Base-by-base conservation (phyloP, 1,140 invertebrate genomes). In the Camponotus vicinus region DNA sequence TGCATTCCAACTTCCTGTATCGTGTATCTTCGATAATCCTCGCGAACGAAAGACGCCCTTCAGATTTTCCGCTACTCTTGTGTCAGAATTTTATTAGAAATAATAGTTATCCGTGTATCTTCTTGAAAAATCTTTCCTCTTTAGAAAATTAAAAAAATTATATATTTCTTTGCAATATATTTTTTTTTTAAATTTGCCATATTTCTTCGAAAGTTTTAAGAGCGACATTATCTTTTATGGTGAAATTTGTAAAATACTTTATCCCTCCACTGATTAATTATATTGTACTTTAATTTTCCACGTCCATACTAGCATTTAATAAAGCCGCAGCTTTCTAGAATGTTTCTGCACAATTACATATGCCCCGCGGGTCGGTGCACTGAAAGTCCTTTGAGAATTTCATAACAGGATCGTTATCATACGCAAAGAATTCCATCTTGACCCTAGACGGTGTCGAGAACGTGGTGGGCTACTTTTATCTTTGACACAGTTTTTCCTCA, bases 401-500 rank as follows among this genome's bases (percentile, higher is more conserved):
- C 57, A 11, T 49, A 70, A 83, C 52, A 15, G 21, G 21, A 42
- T 37, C 8, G n/a, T 73, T 42, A 18, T n/a, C 77, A 57, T 40
- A 71, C 34, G 37, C 69, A 49, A 61, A 45, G 57, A 75, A 83
- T 75, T 61, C 40, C n/a, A 21, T 63, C 69, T 83, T 75, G 40
- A 75, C 18, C 18, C 80, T 57, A 37, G 37, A 45, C 52, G 13
- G 27, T 0, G 45, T 4, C 18, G n/a, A 64, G 34, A 79, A 79
- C 45, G 63, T 67, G 9, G 27, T 37, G 55, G 18, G 34, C 49
- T 37, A 82, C 55, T 82, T 82, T 82, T 82, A 82, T 73, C 79
- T 82, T 71, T 73, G 79, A 82, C 78, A 82, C 27, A 82, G 66
- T 82, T 71, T 70, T 59, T 52, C 3, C 18, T 52, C 8, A 27